Percentiles rank a stretch among this genome's conserved stretches.
phyloP scores from a whole-genome alignment of 2,888 invertebrate genomes.

The Phania funesta region DNA sequence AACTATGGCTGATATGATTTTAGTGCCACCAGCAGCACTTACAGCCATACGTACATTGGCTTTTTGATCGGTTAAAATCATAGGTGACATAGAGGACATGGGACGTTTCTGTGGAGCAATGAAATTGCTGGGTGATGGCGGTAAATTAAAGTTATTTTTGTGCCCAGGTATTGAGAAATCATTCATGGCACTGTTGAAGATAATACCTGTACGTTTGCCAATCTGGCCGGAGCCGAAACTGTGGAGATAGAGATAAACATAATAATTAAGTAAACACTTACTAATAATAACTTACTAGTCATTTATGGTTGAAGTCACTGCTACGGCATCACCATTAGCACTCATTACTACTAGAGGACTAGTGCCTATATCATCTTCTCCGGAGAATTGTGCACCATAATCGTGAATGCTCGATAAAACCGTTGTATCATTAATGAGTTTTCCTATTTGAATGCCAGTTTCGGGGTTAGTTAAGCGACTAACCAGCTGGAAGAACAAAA shows the following conservation, averaged over 20 bases:
- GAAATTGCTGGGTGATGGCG: constrained; percentile 90
- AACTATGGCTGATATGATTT: constrained; percentile 90
- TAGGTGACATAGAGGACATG: constrained; percentile 94
- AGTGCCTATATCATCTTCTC: constrained; percentile 86
- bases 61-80: constrained; percentile 86
- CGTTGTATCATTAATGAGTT: constrained; percentile 84
- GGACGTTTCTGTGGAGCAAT: constrained; percentile 91
- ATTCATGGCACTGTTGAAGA: constrained; percentile 97
- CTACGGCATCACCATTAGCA: constrained; percentile 94
- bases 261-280: not conserved
- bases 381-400: constrained; percentile 85
- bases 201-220: constrained; percentile 91
- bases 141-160: constrained; percentile 87
- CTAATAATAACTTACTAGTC: constrained; percentile 82
- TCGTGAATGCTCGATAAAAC: constrained; percentile 85
- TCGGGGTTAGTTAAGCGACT: constrained; percentile 75
- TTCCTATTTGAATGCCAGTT: constrained; percentile 82
- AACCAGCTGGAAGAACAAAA: constrained; percentile 70
- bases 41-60: constrained; percentile 85
- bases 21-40: constrained; percentile 94
- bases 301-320: constrained; percentile 94
- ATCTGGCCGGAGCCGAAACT: constrained; percentile 92
- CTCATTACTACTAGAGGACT: constrained; percentile 93
- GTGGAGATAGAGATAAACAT: not conserved
- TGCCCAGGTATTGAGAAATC: constrained; percentile 92